Base-by-base conservation (phyloP, 2,888 invertebrate genomes). In the Ochropacha duplaris region DNA sequence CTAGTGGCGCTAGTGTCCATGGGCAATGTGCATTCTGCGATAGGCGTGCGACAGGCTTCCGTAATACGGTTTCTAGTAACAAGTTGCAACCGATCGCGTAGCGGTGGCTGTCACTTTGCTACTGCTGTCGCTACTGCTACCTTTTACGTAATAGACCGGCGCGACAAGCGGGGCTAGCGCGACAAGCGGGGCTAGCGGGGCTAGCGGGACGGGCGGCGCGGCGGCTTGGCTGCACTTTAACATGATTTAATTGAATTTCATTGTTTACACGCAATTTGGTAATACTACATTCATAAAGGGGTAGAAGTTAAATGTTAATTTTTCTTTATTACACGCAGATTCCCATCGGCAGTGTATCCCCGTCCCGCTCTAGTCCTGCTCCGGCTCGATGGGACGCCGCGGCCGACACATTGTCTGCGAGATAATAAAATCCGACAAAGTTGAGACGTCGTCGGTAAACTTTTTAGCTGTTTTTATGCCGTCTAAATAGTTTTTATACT, bases 201-300 rank as follows among this genome's bases (percentile, higher is more conserved):
- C 39, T 0, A 16, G 56, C 22, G 49, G 26, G n/a, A 19, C 14
- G 28, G 56, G 49, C 54, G 44, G 55, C 16, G 50, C n/a, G n/a
- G 51, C n/a, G 49, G 57, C 54, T n/a, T n/a, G 58, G 31, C 49
- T 62, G 55, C 59, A 60, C 59, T 57, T 59, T 59, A 52, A 60
- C 73, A 56, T n/a, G 4, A 36, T 36, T 36, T 61, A 66, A 61
- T 73, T 71, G 72, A 70, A 76, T 76, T 69, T 65, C 69, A 72
- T 74, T 75, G 74, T 76, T 72, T 69, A 64, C 65, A 28, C 54
- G 57, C 54, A 60, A 60, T 65, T 65, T 67, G 66, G 64, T 60
- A 67, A 72, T 65, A 65, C 65, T 64, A 64, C 66, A 64, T 66
- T 69, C 59, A 66, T 68, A n/a, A 36, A 36, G 36, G 4, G 36